phyloP scores from a whole-genome alignment of 2,113 vertebrate species.

The Onychostoma macrolepis region DNA sequence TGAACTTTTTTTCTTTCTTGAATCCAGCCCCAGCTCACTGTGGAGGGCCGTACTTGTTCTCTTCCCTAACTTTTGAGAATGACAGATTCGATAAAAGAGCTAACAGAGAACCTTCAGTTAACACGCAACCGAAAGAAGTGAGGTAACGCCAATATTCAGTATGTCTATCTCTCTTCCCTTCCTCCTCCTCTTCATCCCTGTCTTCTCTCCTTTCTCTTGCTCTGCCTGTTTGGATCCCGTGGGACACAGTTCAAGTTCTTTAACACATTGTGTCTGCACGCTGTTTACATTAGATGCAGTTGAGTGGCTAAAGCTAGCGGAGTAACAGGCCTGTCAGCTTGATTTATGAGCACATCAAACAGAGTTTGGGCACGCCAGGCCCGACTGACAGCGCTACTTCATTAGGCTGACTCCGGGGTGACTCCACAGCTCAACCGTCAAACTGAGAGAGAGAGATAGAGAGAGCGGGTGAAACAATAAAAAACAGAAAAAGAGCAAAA shows the following conservation, averaged over 20 bases:
- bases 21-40: not conserved
- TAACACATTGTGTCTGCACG: conserved; percentile 74
- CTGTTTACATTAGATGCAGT: conserved; percentile 87
- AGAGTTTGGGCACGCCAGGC: conserved; percentile 87
- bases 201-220: conserved; percentile 53
- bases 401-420: conserved; percentile 87
- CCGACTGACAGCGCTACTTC: conserved; percentile 89
- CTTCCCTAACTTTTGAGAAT: not conserved
- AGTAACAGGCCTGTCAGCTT: conserved; percentile 90
- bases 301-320: conserved; percentile 88
- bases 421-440: conserved; percentile 74
- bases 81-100: not conserved
- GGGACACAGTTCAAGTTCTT: conserved; percentile 79
- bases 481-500: conserved; percentile 66
- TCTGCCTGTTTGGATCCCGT: conserved; percentile 64
- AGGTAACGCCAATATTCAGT: not conserved
- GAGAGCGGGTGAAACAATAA: conserved; percentile 52
- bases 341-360: conserved; percentile 98
- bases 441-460: conserved; percentile 55
- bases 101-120: not conserved
- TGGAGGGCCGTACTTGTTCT: not conserved
- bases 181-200: conserved; percentile 19
- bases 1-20: not conserved
- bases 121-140: not conserved
- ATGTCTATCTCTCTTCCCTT: conserved; percentile 24